A percentile compares a stretch with the other conserved stretches of the same genome.
These are phyloP conservation scores for Stenopsyche tienmushanensis DNA, from an alignment of 1,140 invertebrate species.

Conservation along the genomic window DNA sequence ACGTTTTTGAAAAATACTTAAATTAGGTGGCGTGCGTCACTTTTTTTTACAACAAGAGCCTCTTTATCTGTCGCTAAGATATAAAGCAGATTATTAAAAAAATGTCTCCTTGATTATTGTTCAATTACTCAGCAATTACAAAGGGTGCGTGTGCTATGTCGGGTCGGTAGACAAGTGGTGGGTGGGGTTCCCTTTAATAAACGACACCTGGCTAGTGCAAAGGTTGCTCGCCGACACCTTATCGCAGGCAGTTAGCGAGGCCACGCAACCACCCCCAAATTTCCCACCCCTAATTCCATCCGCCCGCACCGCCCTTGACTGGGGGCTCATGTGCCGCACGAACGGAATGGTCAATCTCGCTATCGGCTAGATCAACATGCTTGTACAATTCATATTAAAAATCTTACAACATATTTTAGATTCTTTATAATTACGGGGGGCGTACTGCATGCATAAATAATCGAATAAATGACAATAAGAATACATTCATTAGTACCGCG, in stretches of 20 bases:
- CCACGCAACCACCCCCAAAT: background rate
- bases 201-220: constrained; percentile 2
- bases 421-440: background rate
- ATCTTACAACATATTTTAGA: background rate
- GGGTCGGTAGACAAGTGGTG: constrained; percentile 1
- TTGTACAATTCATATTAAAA: constrained; percentile 3
- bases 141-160: background rate
- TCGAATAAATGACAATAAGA: too few relatives aligned
- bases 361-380: background rate
- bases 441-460: too few relatives aligned
- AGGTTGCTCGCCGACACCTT: constrained; percentile 2
- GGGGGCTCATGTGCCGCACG: too few relatives aligned
- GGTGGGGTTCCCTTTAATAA: background rate
- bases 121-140: background rate
- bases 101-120: too few relatives aligned
- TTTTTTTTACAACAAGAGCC: too few relatives aligned
- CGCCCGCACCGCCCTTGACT: too few relatives aligned
- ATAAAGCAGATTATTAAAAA: too few relatives aligned
- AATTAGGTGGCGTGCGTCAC: too few relatives aligned
- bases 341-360: too few relatives aligned
- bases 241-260: constrained; percentile 1
- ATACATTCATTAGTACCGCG: too few relatives aligned
- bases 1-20: too few relatives aligned
- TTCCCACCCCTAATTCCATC: background rate
- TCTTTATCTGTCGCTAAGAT: too few relatives aligned